These are phyloP conservation scores for Gambelia wislizenii DNA, from an alignment of 2,797 vertebrate genomes.

Conservation along the genomic window DNA sequence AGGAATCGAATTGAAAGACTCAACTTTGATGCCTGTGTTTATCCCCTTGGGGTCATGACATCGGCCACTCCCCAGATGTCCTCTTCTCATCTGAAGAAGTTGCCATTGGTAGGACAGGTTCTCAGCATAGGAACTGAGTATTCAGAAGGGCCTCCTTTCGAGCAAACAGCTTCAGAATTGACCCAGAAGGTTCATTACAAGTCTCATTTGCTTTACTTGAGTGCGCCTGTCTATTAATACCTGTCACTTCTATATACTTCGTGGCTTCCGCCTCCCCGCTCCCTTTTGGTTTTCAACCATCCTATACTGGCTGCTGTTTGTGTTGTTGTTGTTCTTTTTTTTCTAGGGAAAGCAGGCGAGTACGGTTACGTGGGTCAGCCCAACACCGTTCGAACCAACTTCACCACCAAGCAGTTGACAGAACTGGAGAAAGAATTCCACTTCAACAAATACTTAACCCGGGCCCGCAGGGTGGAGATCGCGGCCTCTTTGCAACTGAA, in stretches of 20 bases:
- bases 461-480: constrained; percentile 94
- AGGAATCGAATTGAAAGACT: neutral
- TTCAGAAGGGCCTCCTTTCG: constrained; percentile 66
- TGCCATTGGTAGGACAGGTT: neutral
- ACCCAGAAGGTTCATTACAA: constrained; percentile 16
- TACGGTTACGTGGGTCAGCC: constrained; percentile 93
- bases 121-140: neutral
- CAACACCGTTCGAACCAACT: constrained; percentile 95
- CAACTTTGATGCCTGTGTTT: neutral
- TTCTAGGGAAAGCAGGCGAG: constrained; percentile 91
- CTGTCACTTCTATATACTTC: constrained; percentile 49
- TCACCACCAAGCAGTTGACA: constrained; percentile 97
- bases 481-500: constrained; percentile 95
- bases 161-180: neutral
- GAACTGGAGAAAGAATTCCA: constrained; percentile 99
- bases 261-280: neutral
- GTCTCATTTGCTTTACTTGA: constrained; percentile 53
- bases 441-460: constrained; percentile 98
- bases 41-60: constrained; percentile 56
- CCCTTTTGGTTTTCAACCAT: constrained; percentile 38
- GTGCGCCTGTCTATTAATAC: constrained; percentile 51
- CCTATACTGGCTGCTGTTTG: constrained; percentile 37
- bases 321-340: constrained; percentile 12
- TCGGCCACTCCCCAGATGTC: constrained; percentile 44
- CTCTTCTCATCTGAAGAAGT: neutral